Evolutionary conservation across 2,797 vertebrate genomes (phyloP).

Genomic region (Mormyrus proboscirostris): DNA sequence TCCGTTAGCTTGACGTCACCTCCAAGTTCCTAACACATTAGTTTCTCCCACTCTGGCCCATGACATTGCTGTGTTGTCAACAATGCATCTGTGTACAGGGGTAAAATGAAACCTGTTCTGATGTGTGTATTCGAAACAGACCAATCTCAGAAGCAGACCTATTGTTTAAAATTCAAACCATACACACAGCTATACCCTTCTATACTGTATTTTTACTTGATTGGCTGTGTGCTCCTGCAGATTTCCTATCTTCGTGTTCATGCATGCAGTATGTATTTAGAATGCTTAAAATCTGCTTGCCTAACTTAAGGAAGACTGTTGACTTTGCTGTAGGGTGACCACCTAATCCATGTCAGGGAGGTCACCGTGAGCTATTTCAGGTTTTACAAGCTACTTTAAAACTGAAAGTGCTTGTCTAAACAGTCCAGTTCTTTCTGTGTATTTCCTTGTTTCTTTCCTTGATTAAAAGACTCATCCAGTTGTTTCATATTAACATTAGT

Average conservation of each 20-base stretch:
- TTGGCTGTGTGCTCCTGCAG: neutral
- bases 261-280: neutral
- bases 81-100: neutral
- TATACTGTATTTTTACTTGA: neutral
- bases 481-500: neutral
- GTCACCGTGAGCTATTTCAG: neutral
- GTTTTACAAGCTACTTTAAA: neutral
- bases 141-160: neutral
- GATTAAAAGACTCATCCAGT: neutral
- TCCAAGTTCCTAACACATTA: neutral
- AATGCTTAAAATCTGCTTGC: neutral
- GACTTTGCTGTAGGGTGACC: neutral
- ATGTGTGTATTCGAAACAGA: neutral
- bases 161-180: neutral
- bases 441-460: neutral
- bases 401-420: neutral
- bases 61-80: neutral
- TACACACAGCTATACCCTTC: neutral
- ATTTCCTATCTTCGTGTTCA: neutral
- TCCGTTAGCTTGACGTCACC: neutral
- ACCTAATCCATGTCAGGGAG: neutral
- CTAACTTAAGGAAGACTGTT: neutral
- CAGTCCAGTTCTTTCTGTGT: neutral
- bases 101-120: neutral
- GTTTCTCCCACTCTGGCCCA: neutral